Percentiles rank a stretch among this genome's conserved stretches.
Conservation (phyloP, 2,797 vertebrate genomes). For the Danio kyathit region DNA sequence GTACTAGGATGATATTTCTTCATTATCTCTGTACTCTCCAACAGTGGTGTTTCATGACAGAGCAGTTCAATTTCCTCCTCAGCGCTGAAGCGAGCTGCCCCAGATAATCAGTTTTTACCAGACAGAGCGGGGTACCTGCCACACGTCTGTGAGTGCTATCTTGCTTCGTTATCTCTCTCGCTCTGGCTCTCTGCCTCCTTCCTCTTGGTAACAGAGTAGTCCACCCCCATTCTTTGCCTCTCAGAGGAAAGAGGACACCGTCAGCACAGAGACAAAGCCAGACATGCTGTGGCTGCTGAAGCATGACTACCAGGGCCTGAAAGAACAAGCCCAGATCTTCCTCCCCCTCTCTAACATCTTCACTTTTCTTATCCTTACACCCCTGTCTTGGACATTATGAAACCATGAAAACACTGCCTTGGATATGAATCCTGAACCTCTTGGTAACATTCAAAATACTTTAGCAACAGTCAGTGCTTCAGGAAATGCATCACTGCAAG, state of each 20-base stretch:
- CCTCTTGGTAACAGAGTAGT: slow-evolving; percentile 58
- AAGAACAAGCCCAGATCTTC: slow-evolving; percentile 72
- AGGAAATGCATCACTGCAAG: neutral
- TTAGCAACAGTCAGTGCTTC: neutral
- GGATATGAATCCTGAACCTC: neutral
- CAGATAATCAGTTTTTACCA: slow-evolving; percentile 70
- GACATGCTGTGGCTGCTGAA: slow-evolving; percentile 64
- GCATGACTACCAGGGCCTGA: slow-evolving; percentile 74
- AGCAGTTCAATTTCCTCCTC: slow-evolving; percentile 51
- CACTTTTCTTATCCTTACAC: slow-evolving; percentile 26
- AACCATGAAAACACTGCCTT: neutral
- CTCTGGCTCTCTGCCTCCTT: slow-evolving; percentile 71
- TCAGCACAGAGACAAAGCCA: slow-evolving; percentile 68
- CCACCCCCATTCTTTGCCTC: slow-evolving; percentile 72
- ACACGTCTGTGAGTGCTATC: slow-evolving; percentile 73
- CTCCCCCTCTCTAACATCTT: slow-evolving; percentile 32
- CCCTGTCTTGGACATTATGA: slow-evolving; percentile 9
- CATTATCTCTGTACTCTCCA: slow-evolving; percentile 44
- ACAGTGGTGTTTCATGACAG: slow-evolving; percentile 52
- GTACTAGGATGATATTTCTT: slow-evolving; percentile 37
- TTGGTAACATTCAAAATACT: neutral
- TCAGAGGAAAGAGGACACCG: slow-evolving; percentile 75
- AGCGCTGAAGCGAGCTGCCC: slow-evolving; percentile 43
- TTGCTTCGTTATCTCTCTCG: slow-evolving; percentile 72
- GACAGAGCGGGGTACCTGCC: slow-evolving; percentile 68